Percentiles rank a stretch among this genome's conserved stretches.
phyloP scores from a whole-genome alignment of 1,140 invertebrate genomes.

The Condylostylus longicornis region DNA sequence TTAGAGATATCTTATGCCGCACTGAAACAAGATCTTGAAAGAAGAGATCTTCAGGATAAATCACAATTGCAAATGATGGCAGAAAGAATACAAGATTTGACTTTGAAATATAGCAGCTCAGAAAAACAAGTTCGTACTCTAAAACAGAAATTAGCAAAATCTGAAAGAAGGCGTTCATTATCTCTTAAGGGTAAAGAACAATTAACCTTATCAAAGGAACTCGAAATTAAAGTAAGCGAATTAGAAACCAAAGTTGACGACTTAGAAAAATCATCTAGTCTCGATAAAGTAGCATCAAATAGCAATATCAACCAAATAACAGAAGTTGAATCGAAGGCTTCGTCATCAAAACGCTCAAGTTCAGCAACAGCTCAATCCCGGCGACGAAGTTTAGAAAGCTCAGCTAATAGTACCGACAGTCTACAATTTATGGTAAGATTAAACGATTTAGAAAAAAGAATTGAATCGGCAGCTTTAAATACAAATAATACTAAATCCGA shows the following conservation, averaged over 20 bases:
- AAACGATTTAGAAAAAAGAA: constrained; percentile 46
- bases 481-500: constrained; percentile 10
- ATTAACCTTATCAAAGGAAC: constrained; percentile 60
- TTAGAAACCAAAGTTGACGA: constrained; percentile 59
- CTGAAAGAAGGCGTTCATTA: constrained; percentile 62
- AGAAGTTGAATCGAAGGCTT: constrained; percentile 1
- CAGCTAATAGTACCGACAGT: constrained; percentile 59
- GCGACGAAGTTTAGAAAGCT: constrained; percentile 40
- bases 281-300: not conserved
- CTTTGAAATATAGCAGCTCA: constrained; percentile 59
- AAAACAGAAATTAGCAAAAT: constrained; percentile 64
- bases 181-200: constrained; percentile 68
- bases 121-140: constrained; percentile 65
- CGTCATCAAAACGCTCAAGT: not conserved
- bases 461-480: constrained; percentile 11
- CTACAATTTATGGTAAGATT: constrained; percentile 61
- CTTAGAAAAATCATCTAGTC: constrained; percentile 36
- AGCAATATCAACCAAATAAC: too few relatives aligned
- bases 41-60: constrained; percentile 50
- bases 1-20: constrained; percentile 60
- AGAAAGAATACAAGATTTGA: constrained; percentile 68
- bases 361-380: constrained; percentile 10
- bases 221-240: constrained; percentile 66
- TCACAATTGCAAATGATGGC: constrained; percentile 65
- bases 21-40: constrained; percentile 53